Base-by-base conservation (phyloP, 2,797 vertebrate species). In the Tokudaia muenninki region DNA sequence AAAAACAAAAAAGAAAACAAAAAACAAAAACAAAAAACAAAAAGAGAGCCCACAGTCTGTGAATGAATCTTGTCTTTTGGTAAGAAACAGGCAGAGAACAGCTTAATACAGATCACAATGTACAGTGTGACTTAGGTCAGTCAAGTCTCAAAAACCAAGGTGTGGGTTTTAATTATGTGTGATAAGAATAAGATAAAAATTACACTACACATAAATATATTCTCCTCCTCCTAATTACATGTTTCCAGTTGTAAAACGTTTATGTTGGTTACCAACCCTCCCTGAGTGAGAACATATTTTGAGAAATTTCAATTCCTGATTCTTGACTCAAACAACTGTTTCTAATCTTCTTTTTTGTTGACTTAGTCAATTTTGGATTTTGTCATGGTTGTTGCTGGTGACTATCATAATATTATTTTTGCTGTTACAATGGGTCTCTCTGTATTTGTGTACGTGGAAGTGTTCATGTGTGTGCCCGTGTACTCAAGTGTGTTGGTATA, bases 151-250 rank as follows among this genome's bases (percentile, higher is more conserved):
- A 88, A 87, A 88, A 78, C 22, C 11, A 26, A 9, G 77, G 52
- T 59, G 79, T 59, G 63, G 4, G n/a, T 88, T 93, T 65, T 92
- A 57, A 88, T 84, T 70, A 86, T 83, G 7, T 75, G 52, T 79
- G 13, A 41, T 14, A n/a, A 70, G 55, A 84, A 90, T 22, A n/a
- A 86, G 91, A 47, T 90, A 75, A 79, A 81, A 77, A 80, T 6
- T 78, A 67, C 26, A 88, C 16, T 10, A 37, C n/a, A 41, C 24
- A 65, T 37, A 80, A 84, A 92, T 77, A 65, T 74, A 78, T 44
- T 44, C 31, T 16, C 78, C 31, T 82, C 29, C n/a, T 22, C 72
- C 31, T 31, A 63, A 14, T 24, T 52, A 75, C 3, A 79, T 11
- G 52, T 6, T 87, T 90, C 41, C 9, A 52, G 34, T 57, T 50